These are phyloP conservation scores for Varroa destructor DNA, from an alignment of 1,140 invertebrate genomes.

Conservation along the genomic window DNA sequence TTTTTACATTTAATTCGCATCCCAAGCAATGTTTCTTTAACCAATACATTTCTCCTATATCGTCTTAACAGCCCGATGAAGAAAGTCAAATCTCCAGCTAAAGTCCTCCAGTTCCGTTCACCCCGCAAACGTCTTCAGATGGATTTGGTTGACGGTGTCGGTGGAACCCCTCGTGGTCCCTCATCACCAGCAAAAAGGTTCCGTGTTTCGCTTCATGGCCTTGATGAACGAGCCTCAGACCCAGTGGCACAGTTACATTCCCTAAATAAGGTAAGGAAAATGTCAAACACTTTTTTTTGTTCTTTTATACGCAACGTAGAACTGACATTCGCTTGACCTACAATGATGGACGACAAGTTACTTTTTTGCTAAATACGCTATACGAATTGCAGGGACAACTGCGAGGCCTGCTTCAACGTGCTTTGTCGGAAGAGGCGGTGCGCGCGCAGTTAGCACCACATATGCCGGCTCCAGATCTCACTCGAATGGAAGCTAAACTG, in stretches of 20 bases:
- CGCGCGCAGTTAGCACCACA: constrained; percentile 2
- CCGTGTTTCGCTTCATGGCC: not conserved
- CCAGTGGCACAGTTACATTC: not conserved
- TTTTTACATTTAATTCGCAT: too few species aligned
- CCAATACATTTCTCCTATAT: too few species aligned
- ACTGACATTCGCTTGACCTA: too few species aligned
- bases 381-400: not conserved
- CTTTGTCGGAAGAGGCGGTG: not conserved
- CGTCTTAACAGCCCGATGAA: not conserved
- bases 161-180: not conserved
- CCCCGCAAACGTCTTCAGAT: constrained; percentile 17
- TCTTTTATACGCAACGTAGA: too few species aligned
- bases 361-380: too few species aligned
- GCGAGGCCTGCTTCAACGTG: not conserved
- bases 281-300: too few species aligned
- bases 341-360: too few species aligned
- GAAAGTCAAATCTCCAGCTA: constrained; percentile 20
- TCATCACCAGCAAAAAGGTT: not conserved
- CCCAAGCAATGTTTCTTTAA: too few species aligned
- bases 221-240: not conserved
- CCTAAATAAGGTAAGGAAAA: not conserved
- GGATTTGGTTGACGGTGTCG: not conserved
- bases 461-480: constrained; percentile 10
- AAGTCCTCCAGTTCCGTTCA: constrained; percentile 11
- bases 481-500: constrained; percentile 6